Percentiles rank a stretch among this genome's conserved stretches.
phyloP scores from a whole-genome alignment of 2,888 invertebrate species.

The Cryptocephalus primarius region DNA sequence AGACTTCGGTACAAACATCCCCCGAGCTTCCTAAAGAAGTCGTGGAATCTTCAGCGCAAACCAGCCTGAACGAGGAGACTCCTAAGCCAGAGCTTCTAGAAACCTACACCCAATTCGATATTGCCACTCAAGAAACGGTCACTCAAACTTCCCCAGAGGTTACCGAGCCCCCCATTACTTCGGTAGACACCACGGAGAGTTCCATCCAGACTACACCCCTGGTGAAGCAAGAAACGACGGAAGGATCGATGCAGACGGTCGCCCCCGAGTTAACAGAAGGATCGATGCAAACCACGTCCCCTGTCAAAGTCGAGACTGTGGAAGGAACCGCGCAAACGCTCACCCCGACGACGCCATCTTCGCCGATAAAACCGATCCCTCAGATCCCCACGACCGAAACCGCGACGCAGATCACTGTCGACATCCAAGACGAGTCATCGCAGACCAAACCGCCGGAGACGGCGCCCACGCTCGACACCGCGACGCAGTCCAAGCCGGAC shows the following conservation, averaged over 20 bases:
- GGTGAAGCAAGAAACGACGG: slow-evolving; percentile 12
- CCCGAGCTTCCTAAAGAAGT: slow-evolving; percentile 33
- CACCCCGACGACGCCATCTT: slow-evolving; percentile 12
- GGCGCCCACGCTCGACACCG: slow-evolving; percentile 22
- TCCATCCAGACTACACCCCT: slow-evolving; percentile 37
- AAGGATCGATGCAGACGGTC: slow-evolving; percentile 17
- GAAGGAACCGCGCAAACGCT: slow-evolving; percentile 32
- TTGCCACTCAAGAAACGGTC: slow-evolving; percentile 21
- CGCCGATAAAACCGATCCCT: not conserved
- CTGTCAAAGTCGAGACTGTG: slow-evolving; percentile 24
- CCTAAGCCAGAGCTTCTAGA: slow-evolving; percentile 36
- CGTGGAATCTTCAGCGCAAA: slow-evolving; percentile 45
- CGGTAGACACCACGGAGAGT: slow-evolving; percentile 29
- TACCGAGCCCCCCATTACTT: slow-evolving; percentile 17
- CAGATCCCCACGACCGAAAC: slow-evolving; percentile 27
- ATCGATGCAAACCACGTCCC: slow-evolving; percentile 36
- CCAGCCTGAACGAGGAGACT: slow-evolving; percentile 31
- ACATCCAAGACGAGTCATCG: slow-evolving; percentile 28
- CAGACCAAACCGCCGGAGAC: slow-evolving; percentile 37
- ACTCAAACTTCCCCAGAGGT: slow-evolving; percentile 40
- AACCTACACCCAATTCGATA: slow-evolving; percentile 40
- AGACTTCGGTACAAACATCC: slow-evolving; percentile 9
- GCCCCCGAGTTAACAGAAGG: slow-evolving; percentile 30
- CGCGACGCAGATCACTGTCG: slow-evolving; percentile 30
- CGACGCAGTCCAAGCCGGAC: slow-evolving; percentile 15